phyloP scores from a whole-genome alignment of 2,113 vertebrate species.

The Dasyurus viverrinus region DNA sequence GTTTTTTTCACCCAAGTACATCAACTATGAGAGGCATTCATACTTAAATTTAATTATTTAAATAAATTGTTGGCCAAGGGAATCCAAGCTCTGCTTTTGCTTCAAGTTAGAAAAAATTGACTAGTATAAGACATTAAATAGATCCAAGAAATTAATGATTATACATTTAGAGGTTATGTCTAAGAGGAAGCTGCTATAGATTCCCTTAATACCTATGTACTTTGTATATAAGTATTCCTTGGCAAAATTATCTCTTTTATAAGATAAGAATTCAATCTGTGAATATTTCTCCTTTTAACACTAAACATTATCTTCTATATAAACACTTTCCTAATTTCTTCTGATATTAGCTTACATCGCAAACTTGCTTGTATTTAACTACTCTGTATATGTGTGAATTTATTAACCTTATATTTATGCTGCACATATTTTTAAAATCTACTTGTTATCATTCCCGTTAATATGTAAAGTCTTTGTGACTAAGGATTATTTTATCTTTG shows the following conservation, averaged over 20 bases:
- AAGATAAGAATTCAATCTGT: background rate
- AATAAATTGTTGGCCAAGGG: conserved; percentile 9
- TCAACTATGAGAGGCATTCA: background rate
- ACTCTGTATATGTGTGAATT: background rate
- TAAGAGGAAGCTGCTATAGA: background rate
- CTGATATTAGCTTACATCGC: background rate
- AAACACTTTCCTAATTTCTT: background rate
- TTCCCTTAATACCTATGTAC: background rate
- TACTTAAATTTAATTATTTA: background rate
- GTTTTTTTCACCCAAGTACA: background rate
- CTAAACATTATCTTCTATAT: background rate
- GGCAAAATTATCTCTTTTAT: background rate
- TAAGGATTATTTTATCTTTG: background rate
- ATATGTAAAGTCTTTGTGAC: background rate
- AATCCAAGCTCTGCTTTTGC: conserved; percentile 9
- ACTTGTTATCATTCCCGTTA: background rate
- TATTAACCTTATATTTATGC: background rate
- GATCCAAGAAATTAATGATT: background rate
- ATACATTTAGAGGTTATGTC: background rate
- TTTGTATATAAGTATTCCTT: background rate
- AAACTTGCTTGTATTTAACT: background rate
- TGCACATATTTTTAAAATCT: background rate
- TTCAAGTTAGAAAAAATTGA: conserved; percentile 13
- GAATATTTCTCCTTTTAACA: background rate
- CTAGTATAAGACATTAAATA: background rate